Conservation (phyloP, 2,797 vertebrate species). For the Mus spretus region DNA sequence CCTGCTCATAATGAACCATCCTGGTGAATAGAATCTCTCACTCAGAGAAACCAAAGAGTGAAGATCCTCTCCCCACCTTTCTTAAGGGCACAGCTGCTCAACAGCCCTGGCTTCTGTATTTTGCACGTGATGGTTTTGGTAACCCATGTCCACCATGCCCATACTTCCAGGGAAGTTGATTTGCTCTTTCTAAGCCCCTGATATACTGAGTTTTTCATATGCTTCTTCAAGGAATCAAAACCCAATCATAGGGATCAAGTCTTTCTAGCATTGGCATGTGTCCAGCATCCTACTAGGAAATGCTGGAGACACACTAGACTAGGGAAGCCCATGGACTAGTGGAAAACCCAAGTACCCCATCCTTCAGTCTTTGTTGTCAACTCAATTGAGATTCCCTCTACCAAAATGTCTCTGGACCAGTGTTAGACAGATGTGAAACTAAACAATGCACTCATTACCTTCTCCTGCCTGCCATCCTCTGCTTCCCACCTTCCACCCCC, state of each 20-base stretch:
- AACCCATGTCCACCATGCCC: background rate
- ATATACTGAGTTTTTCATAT: background rate
- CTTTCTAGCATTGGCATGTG: background rate
- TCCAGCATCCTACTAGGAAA: background rate
- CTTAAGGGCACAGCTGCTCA: background rate
- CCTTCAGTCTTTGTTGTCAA: background rate
- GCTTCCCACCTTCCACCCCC: background rate
- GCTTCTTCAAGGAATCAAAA: background rate
- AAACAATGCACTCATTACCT: background rate
- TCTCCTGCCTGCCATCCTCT: background rate
- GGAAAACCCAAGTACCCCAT: background rate
- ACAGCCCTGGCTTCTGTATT: background rate
- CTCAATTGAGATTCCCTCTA: background rate
- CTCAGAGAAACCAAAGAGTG: background rate
- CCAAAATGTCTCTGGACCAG: background rate
- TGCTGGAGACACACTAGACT: slow-evolving; percentile 54
- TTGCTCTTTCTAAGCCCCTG: background rate
- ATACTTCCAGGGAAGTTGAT: background rate
- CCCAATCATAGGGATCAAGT: background rate
- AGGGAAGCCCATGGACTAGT: background rate
- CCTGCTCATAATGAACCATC: slow-evolving; percentile 75
- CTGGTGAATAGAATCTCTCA: slow-evolving; percentile 64
- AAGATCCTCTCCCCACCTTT: background rate
- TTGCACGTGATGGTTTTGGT: too few relatives aligned
- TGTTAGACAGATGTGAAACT: background rate